Conservation (phyloP, 1,140 invertebrate genomes). For the Hycleus cichorii region DNA sequence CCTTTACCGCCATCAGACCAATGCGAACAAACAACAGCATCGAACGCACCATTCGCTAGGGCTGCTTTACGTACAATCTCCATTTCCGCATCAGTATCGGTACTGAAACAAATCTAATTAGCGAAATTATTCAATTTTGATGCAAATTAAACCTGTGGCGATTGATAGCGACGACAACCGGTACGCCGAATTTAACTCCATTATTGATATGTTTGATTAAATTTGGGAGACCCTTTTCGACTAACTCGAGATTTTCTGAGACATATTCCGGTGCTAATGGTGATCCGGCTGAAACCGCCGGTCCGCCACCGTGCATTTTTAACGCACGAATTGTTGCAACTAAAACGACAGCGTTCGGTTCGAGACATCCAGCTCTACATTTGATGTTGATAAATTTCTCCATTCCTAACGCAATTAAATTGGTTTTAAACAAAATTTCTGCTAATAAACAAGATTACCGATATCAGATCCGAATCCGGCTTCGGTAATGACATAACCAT, state of each 20-base stretch:
- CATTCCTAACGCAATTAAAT: slow-evolving; percentile 47
- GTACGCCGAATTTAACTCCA: slow-evolving; percentile 81
- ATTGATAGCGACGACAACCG: slow-evolving; percentile 95
- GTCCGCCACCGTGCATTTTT: slow-evolving; percentile 98
- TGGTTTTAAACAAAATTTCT: too few species aligned
- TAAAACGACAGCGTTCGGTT: slow-evolving; percentile 87
- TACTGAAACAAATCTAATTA: slow-evolving; percentile 33
- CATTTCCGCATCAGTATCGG: slow-evolving; percentile 81
- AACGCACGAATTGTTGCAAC: slow-evolving; percentile 91
- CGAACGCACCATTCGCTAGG: slow-evolving; percentile 69
- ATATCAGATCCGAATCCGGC: slow-evolving; percentile 98
- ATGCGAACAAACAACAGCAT: slow-evolving; percentile 81
- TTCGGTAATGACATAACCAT: slow-evolving; percentile 95
- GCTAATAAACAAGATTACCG: slow-evolving; percentile 41
- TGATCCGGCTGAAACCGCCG: slow-evolving; percentile 74
- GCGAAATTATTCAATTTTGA: background rate
- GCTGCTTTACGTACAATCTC: slow-evolving; percentile 69
- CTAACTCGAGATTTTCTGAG: slow-evolving; percentile 83
- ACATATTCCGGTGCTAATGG: slow-evolving; percentile 79
- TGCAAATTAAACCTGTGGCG: slow-evolving; percentile 56
- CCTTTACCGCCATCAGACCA: slow-evolving; percentile 89
- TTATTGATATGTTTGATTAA: slow-evolving; percentile 92
- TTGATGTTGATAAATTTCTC: slow-evolving; percentile 99
- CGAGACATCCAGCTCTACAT: slow-evolving; percentile 79
- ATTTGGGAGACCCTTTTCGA: slow-evolving; percentile 84